Evolutionary conservation across 2,888 invertebrate genomes (phyloP), one percentile per base, ranked within the genome.

Genomic region (Pediacus dermestoides): DNA sequence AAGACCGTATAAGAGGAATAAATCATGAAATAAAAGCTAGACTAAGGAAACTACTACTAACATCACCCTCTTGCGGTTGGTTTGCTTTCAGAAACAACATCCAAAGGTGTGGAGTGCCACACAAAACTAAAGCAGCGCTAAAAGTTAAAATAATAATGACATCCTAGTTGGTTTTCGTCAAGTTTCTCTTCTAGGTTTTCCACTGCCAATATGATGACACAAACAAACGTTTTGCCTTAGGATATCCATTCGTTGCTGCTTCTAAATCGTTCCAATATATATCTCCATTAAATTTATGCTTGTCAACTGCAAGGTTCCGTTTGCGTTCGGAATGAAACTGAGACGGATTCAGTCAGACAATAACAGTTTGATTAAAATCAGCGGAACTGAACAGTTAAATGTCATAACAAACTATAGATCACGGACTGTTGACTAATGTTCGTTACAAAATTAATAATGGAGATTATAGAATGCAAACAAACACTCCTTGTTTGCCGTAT

Each of bases 161-260:
- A n/a, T n/a, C n/a, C n/a, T n/a, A n/a, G n/a, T n/a, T n/a, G n/a
- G n/a, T n/a, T n/a, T n/a, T n/a, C n/a, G n/a, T n/a, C n/a, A n/a
- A n/a, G n/a, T n/a, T n/a, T n/a, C n/a, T n/a, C n/a, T n/a, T n/a
- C n/a, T n/a, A n/a, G n/a, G n/a, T n/a, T n/a, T n/a, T n/a, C n/a
- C n/a, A n/a, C n/a, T 48, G 46, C 48, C 50, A 44, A 52, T 48
- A 48, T 45, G 53, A 52, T 50, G 55, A 54, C 53, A 55, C 52
- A 56, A 56, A 58, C 57, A 58, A 60, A 58, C 55, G 56, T 50
- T 56, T 50, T 49, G 53, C 56, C 56, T 42, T 46, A 37, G 52
- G 58, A 52, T 52, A 58, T 53, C 55, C 50, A 52, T 55, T 57
- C 49, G 48, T 42, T 52, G 50, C 48, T 10, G 11, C 22, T 27